phyloP scores from a whole-genome alignment of 2,113 vertebrate genomes.

The Xenopus tropicalis region DNA sequence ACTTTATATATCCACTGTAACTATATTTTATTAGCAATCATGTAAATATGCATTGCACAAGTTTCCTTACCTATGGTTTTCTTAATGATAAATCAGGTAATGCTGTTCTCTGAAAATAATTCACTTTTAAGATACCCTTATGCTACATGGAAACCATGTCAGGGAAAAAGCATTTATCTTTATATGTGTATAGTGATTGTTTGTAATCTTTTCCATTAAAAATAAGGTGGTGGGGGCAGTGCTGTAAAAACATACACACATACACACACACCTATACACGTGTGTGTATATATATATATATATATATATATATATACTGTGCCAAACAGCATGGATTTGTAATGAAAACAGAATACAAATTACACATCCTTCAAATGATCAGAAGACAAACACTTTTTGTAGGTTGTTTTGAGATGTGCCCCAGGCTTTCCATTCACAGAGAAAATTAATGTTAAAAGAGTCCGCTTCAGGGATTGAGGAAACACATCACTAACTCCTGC shows the following conservation, averaged over 20 bases:
- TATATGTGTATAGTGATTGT: not conserved
- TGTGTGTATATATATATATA: too few relatives aligned
- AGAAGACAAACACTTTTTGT: slow-evolving; percentile 18
- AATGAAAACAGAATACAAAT: slow-evolving; percentile 23
- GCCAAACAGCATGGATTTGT: slow-evolving; percentile 4
- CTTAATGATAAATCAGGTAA: not conserved
- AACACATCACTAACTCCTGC: slow-evolving; percentile 25
- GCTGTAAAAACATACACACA: too few relatives aligned
- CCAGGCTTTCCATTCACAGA: slow-evolving; percentile 18
- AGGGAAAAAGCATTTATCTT: not conserved
- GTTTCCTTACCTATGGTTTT: too few relatives aligned
- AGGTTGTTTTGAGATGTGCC: slow-evolving; percentile 19
- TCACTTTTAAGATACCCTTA: not conserved
- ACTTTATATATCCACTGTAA: too few relatives aligned
- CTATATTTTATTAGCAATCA: too few relatives aligned
- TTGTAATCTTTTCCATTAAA: too few relatives aligned
- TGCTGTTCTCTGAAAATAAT: slow-evolving; percentile 5
- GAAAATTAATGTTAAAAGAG: slow-evolving; percentile 17
- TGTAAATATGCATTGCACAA: too few relatives aligned
- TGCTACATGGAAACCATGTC: too few relatives aligned
- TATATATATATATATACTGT: not conserved
- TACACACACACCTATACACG: too few relatives aligned
- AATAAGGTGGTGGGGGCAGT: too few relatives aligned
- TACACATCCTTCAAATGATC: slow-evolving; percentile 26
- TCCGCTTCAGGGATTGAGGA: slow-evolving; percentile 1